Percentiles rank a stretch among this genome's conserved stretches.
Conservation (phyloP, 2,888 invertebrate species). For the Plutella xylostella region DNA sequence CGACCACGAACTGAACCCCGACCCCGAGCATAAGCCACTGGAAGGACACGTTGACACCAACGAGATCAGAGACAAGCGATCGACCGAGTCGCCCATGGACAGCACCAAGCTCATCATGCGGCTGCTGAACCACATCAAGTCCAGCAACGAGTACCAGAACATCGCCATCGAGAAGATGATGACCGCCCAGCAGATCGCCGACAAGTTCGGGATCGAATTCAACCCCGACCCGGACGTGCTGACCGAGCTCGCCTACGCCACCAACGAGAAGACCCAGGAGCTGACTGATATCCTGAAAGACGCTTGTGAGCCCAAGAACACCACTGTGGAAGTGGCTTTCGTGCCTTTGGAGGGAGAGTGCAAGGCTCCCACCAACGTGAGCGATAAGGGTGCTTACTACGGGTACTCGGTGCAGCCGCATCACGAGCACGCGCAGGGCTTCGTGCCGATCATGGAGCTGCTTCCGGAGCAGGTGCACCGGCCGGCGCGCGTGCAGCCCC, state of each 20-base stretch:
- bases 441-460: conserved; percentile 19
- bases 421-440: conserved; percentile 18
- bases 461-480: conserved; percentile 20
- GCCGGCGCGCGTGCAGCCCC: conserved; percentile 21
- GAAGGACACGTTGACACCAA: too few species aligned
- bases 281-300: conserved; percentile 41
- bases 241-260: conserved; percentile 44
- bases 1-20: conserved; percentile 20
- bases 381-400: conserved; percentile 25
- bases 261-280: conserved; percentile 48
- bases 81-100: conserved; percentile 47
- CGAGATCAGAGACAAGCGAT: conserved; percentile 37
- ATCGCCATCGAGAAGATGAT: conserved; percentile 64
- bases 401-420: conserved; percentile 25
- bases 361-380: conserved; percentile 17
- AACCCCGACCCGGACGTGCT: conserved; percentile 51
- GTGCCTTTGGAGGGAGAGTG: conserved; percentile 15
- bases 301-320: conserved; percentile 27
- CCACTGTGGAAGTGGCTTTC: conserved; percentile 24
- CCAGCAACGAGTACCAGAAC: conserved; percentile 55
- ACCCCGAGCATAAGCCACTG: too few species aligned
- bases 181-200: conserved; percentile 59
- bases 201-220: conserved; percentile 53
- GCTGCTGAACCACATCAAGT: conserved; percentile 51
- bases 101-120: conserved; percentile 46